A percentile compares a stretch with the other conserved stretches of the same genome.
These are phyloP conservation scores for Ictalurus furcatus DNA, from an alignment of 2,113 vertebrate genomes.

Conservation along the genomic window DNA sequence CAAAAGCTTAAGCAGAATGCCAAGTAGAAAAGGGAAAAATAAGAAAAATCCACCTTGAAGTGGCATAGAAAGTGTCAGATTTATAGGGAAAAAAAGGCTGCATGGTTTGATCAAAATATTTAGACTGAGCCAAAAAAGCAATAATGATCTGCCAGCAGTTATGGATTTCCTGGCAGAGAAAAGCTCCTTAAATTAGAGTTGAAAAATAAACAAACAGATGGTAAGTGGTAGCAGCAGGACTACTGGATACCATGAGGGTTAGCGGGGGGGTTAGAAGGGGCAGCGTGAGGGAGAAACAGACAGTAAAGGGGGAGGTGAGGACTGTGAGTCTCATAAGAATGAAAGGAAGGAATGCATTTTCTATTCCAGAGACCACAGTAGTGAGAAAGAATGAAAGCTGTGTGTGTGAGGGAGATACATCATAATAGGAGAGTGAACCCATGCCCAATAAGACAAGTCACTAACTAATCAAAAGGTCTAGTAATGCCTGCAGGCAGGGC, in stretches of 20 bases:
- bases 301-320: slow-evolving; percentile 46
- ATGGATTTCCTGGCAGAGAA: slow-evolving; percentile 53
- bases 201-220: slow-evolving; percentile 52
- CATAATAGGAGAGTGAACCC: neutral
- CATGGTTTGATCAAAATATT: slow-evolving; percentile 22
- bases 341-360: slow-evolving; percentile 66
- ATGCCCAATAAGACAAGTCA: neutral
- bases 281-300: slow-evolving; percentile 53
- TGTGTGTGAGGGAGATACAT: slow-evolving; percentile 7
- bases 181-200: slow-evolving; percentile 40
- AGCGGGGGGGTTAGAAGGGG: slow-evolving; percentile 38
- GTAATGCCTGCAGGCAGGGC: neutral
- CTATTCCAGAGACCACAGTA: slow-evolving; percentile 24
- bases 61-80: slow-evolving; percentile 1
- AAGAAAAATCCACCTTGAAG: slow-evolving; percentile 37
- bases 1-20: slow-evolving; percentile 8
- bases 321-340: slow-evolving; percentile 65
- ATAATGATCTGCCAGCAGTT: slow-evolving; percentile 33
- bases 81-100: neutral
- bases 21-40: neutral
- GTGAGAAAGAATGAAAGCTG: slow-evolving; percentile 12
- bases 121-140: slow-evolving; percentile 24
- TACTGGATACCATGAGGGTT: slow-evolving; percentile 53
- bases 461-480: neutral
- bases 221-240: slow-evolving; percentile 52